Evolutionary conservation across 1,140 invertebrate genomes (phyloP).

Genomic region (Dreissena polymorpha): DNA sequence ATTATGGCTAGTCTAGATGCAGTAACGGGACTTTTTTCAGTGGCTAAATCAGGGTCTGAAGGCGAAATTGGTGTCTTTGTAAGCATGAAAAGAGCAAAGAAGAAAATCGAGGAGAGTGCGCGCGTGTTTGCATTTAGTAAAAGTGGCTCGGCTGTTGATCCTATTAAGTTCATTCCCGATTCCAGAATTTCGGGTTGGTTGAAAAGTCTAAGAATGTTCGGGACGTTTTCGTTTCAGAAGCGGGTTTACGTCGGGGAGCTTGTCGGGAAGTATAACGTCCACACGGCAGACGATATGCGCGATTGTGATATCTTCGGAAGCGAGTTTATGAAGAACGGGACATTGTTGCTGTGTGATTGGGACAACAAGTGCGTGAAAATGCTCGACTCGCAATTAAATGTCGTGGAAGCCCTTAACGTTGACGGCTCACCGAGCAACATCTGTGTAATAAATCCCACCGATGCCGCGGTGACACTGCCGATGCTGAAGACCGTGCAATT

Average conservation of each 20-base stretch:
- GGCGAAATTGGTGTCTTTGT: conserved; percentile 23
- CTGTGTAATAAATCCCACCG: conserved; percentile 19
- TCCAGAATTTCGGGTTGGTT: conserved; percentile 33
- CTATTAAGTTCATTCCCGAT: conserved; percentile 28
- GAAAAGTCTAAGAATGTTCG: conserved; percentile 20
- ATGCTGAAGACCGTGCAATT: conserved; percentile 39
- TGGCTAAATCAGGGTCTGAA: neutral
- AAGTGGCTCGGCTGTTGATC: neutral
- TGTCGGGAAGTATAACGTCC: conserved; percentile 33
- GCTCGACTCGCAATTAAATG: conserved; percentile 16
- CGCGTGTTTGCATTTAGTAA: conserved; percentile 8
- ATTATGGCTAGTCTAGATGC: conserved; percentile 15
- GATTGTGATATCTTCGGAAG: conserved; percentile 39
- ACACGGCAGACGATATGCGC: conserved; percentile 10
- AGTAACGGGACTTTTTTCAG: neutral
- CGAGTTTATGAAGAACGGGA: conserved; percentile 18
- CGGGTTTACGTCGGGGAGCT: conserved; percentile 12
- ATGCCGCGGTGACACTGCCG: conserved; percentile 31
- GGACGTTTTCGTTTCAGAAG: conserved; percentile 33
- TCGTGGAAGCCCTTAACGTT: conserved; percentile 10
- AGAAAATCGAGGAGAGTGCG: conserved; percentile 23
- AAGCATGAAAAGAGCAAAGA: conserved; percentile 14
- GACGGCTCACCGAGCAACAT: conserved; percentile 11
- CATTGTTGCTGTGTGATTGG: conserved; percentile 39
- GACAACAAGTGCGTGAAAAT: conserved; percentile 48